A percentile compares a stretch with the other conserved stretches of the same genome.
Conservation (phyloP, 2,797 vertebrate genomes). For the Halcyon smyrnensis region DNA sequence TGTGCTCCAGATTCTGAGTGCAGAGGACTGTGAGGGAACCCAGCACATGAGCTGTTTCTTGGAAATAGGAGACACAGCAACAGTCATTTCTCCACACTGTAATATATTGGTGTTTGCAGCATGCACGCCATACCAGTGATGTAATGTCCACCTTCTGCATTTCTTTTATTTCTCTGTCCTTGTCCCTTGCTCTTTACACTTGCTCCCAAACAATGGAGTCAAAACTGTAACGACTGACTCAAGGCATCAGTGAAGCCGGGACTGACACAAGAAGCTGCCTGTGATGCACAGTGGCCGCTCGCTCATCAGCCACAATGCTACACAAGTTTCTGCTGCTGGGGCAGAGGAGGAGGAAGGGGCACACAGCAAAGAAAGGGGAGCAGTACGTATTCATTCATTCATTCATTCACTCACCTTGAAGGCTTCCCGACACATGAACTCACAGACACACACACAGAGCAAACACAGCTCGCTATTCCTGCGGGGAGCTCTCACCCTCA, state of each 20-base stretch:
- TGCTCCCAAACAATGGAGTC: neutral
- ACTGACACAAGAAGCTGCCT: neutral
- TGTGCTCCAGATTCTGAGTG: neutral
- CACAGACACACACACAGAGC: neutral
- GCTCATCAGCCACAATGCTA: neutral
- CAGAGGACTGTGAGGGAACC: neutral
- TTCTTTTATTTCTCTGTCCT: neutral
- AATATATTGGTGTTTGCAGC: neutral
- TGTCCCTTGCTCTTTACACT: neutral
- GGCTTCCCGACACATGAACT: neutral
- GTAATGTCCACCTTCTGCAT: neutral
- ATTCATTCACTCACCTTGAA: neutral
- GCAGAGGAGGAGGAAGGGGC: neutral
- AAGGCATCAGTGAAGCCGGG: neutral
- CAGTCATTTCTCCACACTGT: neutral
- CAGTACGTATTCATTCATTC: neutral
- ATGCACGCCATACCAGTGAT: neutral
- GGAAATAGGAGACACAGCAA: neutral
- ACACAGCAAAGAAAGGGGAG: neutral
- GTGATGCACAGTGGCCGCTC: neutral
- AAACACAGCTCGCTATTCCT: conserved; percentile 27
- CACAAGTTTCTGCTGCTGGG: neutral
- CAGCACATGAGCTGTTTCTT: neutral
- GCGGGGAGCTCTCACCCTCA: conserved; percentile 69
- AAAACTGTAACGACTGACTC: neutral